Conservation (phyloP, 2,888 invertebrate genomes). For the Subacronicta megacephala region DNA sequence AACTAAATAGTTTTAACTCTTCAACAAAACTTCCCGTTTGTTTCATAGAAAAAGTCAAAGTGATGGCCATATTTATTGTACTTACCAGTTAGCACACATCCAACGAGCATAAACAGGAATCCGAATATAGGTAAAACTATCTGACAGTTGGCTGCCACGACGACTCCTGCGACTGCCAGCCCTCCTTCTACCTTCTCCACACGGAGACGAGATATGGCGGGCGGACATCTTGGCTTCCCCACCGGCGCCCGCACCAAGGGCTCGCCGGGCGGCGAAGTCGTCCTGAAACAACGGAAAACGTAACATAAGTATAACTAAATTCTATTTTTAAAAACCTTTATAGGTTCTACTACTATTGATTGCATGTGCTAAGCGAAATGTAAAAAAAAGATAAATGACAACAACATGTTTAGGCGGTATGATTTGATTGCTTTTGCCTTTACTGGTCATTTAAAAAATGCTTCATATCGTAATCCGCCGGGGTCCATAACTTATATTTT, state of each 20-base stretch:
- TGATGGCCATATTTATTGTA: neutral
- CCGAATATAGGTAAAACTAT: conserved; percentile 94
- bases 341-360: neutral
- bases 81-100: conserved; percentile 93
- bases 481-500: no score
- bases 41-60: no score
- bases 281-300: conserved; percentile 70
- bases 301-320: neutral
- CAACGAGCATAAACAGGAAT: conserved; percentile 93
- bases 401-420: neutral
- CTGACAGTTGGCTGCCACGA: conserved; percentile 94
- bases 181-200: conserved; percentile 94
- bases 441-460: no score
- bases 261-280: conserved; percentile 88
- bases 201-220: conserved; percentile 91
- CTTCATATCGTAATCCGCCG: no score
- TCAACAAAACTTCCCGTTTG: no score
- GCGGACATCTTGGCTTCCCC: conserved; percentile 90
- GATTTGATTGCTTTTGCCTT: neutral
- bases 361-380: conserved; percentile 1
- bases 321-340: conserved; percentile 21
- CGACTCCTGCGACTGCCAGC: conserved; percentile 93
- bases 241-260: conserved; percentile 89
- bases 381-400: conserved; percentile 4
- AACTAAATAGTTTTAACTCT: no score